A percentile compares a stretch with the other conserved stretches of the same genome.
phyloP scores from a whole-genome alignment of 2,113 vertebrate genomes.

The Todiramphus saurophagus region DNA sequence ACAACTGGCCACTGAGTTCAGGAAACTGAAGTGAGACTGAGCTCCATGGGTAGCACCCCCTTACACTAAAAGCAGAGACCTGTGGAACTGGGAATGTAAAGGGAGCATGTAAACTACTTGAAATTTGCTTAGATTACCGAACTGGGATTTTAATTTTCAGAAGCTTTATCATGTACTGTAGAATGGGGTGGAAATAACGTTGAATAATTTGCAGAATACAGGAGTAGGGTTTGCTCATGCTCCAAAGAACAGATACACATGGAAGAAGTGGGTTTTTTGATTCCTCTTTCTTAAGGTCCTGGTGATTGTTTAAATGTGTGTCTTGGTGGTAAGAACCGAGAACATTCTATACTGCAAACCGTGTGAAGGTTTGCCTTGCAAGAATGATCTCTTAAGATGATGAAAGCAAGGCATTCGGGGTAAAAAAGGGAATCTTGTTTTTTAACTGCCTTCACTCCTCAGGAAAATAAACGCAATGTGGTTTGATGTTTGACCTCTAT shows the following conservation, averaged over 20 bases:
- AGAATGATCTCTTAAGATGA: neutral
- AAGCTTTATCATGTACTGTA: neutral
- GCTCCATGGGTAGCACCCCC: neutral
- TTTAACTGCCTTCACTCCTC: constrained; percentile 16
- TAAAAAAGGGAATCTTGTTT: neutral
- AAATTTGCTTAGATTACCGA: neutral
- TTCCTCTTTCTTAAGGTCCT: neutral
- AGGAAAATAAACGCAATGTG: neutral
- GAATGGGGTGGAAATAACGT: neutral
- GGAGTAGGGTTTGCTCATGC: neutral
- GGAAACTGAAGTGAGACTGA: neutral
- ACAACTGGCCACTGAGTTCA: neutral
- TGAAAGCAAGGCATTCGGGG: neutral
- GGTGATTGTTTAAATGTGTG: neutral
- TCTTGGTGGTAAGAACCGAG: neutral
- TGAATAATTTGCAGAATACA: neutral
- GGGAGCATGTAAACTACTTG: neutral
- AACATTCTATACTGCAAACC: neutral
- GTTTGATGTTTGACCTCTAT: neutral
- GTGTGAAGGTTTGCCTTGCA: neutral
- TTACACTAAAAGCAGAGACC: neutral
- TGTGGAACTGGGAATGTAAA: neutral
- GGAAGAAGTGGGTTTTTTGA: neutral
- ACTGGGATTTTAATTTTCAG: constrained; percentile 13
- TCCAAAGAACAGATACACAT: neutral